phyloP scores from a whole-genome alignment of 2,888 invertebrate species.

The Chironomus riparius region DNA sequence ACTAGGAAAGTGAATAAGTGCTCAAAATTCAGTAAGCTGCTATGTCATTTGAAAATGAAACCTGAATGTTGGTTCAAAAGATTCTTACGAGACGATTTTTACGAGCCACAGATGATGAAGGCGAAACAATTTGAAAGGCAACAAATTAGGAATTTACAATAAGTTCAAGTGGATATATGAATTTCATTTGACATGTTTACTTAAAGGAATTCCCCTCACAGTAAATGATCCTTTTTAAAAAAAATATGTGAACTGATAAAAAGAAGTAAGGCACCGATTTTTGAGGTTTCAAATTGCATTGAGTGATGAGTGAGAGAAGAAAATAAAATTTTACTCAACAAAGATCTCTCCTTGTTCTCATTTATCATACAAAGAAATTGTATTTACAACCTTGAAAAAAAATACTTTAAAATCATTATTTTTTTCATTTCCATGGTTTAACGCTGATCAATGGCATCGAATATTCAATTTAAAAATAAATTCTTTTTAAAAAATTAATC shows the following conservation, averaged over 20 bases:
- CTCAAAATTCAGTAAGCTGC: no score
- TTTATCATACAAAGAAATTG: not conserved
- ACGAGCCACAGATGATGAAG: not conserved
- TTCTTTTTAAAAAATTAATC: no score
- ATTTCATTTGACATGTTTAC: not conserved
- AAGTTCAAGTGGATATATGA: not conserved
- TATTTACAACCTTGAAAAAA: not conserved
- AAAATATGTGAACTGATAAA: not conserved
- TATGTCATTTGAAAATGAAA: no score
- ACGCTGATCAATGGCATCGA: not conserved
- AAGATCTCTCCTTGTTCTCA: not conserved
- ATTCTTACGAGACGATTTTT: not conserved
- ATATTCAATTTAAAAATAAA: not conserved
- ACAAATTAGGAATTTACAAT: not conserved
- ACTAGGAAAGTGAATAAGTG: no score
- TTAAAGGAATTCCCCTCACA: not conserved
- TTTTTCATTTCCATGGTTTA: not conserved
- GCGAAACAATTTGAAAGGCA: not conserved
- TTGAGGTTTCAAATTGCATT: not conserved
- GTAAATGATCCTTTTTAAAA: not conserved
- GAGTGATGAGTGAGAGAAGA: not conserved
- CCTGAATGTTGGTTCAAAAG: no score
- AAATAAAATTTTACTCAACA: not conserved
- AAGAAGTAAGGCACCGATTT: not conserved
- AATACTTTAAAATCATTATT: not conserved